Evolutionary conservation across 1,140 invertebrate genomes (phyloP).

Genomic region (Formica selysi): DNA sequence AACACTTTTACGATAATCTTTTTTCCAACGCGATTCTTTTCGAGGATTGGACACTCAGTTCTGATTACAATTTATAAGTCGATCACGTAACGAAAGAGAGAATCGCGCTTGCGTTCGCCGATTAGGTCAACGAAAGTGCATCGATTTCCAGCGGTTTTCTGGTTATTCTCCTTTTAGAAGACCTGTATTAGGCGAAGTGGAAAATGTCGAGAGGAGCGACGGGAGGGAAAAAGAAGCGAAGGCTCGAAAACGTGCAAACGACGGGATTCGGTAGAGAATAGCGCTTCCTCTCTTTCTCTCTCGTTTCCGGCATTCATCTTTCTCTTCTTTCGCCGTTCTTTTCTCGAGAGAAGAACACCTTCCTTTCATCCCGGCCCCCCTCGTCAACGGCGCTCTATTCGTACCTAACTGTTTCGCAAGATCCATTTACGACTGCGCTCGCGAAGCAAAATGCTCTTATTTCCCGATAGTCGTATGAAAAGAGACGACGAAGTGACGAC

Average conservation of each 20-base stretch:
- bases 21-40: conserved; percentile 24
- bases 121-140: conserved; percentile 69
- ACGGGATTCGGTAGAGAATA: conserved; percentile 8
- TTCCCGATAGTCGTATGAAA: conserved; percentile 42
- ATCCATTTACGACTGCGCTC: conserved; percentile 59
- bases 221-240: not conserved
- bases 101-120: conserved; percentile 33
- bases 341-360: conserved; percentile 27
- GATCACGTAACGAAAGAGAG: conserved; percentile 54
- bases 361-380: conserved; percentile 46
- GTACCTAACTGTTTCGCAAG: conserved; percentile 72
- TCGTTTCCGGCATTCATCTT: conserved; percentile 33
- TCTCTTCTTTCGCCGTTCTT: conserved; percentile 2
- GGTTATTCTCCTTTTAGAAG: conserved; percentile 37
- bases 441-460: conserved; percentile 61
- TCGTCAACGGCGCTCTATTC: conserved; percentile 58
- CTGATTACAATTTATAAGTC: conserved; percentile 45
- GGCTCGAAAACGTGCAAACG: conserved; percentile 65
- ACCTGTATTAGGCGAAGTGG: conserved; percentile 34
- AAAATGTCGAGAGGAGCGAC: conserved; percentile 32
- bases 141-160: conserved; percentile 34
- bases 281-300: not conserved
- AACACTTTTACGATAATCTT: conserved; percentile 12
- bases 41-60: not conserved
- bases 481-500: conserved; percentile 17